Base-by-base conservation (phyloP, 2,888 invertebrate genomes). In the Eupithecia exiguata region DNA sequence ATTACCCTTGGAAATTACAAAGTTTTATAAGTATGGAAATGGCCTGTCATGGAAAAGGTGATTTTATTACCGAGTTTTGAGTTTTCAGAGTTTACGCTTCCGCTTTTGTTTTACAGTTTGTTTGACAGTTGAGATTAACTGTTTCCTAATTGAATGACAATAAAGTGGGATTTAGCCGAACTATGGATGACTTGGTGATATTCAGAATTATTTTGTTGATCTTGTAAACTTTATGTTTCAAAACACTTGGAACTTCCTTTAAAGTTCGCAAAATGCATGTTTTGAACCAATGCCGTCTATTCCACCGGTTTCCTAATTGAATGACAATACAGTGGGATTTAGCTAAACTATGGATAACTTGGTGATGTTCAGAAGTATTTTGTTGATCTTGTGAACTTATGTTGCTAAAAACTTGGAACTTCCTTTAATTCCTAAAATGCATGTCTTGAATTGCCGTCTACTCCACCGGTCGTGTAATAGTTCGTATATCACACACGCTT, bases 21-120 rank as follows among this genome's bases (percentile, higher is more conserved):
- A 75, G 75, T 77, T 75, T 74, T 73, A 71, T 70, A 75, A 74
- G 74, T 77, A 74, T 72, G 75, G 68, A 74, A 75, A 77, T 74
- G 69, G 74, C 65, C 49, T 71, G 75, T 72, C 72, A 63, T 66
- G 72, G 62, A 72, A 74, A 72, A 75, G 74, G 70, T 72, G 68
- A 75, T 77, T 77, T 74, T 74, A 75, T 75, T 77, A 74, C 25
- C 7, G 68, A 68, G 67, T 71, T 73, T 68, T 49, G 69, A 72
- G 61, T 61, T 43, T 73, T 70, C 67, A 49, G 63, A 70, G 62
- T 68, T 70, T 68, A 53, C 35, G 25, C n/a, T 30, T 58, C 68
- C 43, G 58, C 43, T 70, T 66, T 69, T 71, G 71, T 62, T 62
- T 69, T 12, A 69, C 61, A 69, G 69, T 9, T 40, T 71, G 40